phyloP scores from a whole-genome alignment of 2,888 invertebrate genomes.

The Metallyticus violacea region DNA sequence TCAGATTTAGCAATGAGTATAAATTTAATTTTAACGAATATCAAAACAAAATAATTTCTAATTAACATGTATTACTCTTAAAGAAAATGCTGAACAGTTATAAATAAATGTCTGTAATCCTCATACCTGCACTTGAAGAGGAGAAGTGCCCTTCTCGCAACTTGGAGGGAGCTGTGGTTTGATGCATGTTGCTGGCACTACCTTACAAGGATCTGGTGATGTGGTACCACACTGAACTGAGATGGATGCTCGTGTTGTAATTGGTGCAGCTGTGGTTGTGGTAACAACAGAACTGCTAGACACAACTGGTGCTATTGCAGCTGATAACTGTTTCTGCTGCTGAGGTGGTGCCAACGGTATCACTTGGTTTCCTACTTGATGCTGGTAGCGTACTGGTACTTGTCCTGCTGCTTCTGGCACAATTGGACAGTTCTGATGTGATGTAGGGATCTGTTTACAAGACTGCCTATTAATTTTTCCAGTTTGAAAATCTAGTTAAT shows the following conservation, averaged over 20 bases:
- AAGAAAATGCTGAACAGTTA: too few species aligned
- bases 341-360: constrained; percentile 33
- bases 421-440: constrained; percentile 13
- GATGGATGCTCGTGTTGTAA: neutral
- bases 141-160: constrained; percentile 39
- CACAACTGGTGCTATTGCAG: neutral
- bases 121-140: constrained; percentile 42
- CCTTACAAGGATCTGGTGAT: neutral
- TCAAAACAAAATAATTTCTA: neutral
- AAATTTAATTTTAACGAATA: too few species aligned
- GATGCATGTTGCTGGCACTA: neutral
- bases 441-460: neutral
- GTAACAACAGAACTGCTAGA: constrained; percentile 22
- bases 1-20: too few species aligned
- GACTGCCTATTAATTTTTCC: neutral
- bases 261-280: constrained; percentile 25
- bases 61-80: neutral
- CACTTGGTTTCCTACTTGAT: constrained; percentile 50
- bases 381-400: constrained; percentile 44
- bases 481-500: too few species aligned
- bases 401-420: neutral
- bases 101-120: neutral
- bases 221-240: constrained; percentile 11
- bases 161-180: neutral
- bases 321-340: constrained; percentile 10